Evolutionary conservation across 1,140 invertebrate species (phyloP).

Genomic region (Bombus waltoni): DNA sequence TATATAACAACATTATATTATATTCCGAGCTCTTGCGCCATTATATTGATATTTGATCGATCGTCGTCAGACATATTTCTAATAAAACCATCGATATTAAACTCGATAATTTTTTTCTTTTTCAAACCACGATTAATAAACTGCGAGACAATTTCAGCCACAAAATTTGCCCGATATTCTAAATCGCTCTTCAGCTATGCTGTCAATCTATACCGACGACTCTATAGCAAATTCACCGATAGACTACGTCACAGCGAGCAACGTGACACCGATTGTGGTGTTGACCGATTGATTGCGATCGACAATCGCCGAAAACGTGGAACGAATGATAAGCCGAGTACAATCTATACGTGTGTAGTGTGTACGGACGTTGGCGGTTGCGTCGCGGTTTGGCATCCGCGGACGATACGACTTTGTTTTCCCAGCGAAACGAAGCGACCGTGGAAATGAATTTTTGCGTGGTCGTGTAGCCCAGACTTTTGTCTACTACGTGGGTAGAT

Average conservation of each 20-base stretch:
- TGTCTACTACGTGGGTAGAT: conserved; percentile 69
- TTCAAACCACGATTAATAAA: background rate
- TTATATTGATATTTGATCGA: too few relatives aligned
- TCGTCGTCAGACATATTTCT: too few relatives aligned
- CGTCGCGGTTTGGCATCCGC: conserved; percentile 21
- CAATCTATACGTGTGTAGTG: background rate
- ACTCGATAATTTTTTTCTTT: too few relatives aligned
- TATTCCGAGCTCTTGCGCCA: too few relatives aligned
- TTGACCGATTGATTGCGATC: conserved; percentile 43
- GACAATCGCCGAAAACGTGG: background rate
- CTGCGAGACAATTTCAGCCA: background rate
- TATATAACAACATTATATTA: too few relatives aligned
- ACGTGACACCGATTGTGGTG: conserved; percentile 11
- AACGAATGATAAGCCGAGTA: background rate
- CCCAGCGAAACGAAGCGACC: conserved; percentile 51
- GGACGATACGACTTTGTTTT: conserved; percentile 63
- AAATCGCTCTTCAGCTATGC: background rate
- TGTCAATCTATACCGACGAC: background rate
- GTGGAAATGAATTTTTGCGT: conserved; percentile 73
- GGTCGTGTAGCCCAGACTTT: conserved; percentile 68
- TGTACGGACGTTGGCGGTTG: background rate
- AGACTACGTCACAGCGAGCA: background rate
- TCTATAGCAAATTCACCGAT: background rate
- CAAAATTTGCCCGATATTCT: background rate
- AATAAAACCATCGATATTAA: too few relatives aligned